Conservation (phyloP, 2,797 vertebrate species). For the Liasis olivaceus region DNA sequence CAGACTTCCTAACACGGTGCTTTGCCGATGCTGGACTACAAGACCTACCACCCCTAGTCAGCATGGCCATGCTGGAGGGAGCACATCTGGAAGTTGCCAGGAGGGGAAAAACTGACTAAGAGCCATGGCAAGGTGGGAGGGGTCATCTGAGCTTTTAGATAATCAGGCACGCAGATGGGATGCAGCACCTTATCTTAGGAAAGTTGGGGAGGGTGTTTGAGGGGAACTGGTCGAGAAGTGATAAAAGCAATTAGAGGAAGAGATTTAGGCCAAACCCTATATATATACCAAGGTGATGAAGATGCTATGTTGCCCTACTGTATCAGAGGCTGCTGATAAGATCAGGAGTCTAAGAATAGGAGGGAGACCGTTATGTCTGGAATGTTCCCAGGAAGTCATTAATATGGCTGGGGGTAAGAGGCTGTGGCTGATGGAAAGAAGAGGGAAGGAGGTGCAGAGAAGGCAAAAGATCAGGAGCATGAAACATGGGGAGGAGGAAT, state of each 20-base stretch:
- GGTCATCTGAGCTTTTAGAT: not conserved
- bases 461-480: not conserved
- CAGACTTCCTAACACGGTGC: not conserved
- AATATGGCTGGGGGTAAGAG: slow-evolving; percentile 7
- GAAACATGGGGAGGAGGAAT: not conserved
- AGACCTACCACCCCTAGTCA: not conserved
- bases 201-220: not conserved
- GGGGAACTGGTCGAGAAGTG: not conserved
- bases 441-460: not conserved
- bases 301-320: not conserved
- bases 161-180: not conserved
- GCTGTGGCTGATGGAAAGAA: not conserved
- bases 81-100: not conserved
- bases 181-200: not conserved
- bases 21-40: not conserved
- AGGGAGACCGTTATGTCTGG: slow-evolving; percentile 1
- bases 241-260: slow-evolving; percentile 1
- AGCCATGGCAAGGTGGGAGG: not conserved
- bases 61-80: not conserved
- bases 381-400: slow-evolving; percentile 25
- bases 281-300: not conserved
- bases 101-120: not conserved
- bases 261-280: not conserved
- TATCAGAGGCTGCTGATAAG: slow-evolving; percentile 15
- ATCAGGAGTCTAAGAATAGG: slow-evolving; percentile 8